Base-by-base conservation (phyloP, 2,113 vertebrate genomes). In the Sinosuthora webbiana region DNA sequence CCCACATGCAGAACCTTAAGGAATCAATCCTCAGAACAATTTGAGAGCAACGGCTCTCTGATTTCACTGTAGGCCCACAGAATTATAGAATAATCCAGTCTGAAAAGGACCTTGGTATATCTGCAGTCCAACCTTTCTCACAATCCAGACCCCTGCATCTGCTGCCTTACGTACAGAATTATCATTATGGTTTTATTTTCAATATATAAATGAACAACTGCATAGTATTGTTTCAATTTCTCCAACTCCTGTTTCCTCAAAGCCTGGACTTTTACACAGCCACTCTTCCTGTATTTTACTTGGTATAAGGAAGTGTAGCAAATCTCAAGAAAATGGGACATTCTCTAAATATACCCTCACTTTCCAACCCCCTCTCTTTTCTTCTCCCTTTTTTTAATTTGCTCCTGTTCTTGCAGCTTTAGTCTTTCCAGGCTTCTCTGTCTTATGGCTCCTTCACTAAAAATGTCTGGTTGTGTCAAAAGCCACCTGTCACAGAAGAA, bases 401-500 rank as follows among this genome's bases (percentile, higher is more conserved):
- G 94, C 42, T 98, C 97, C 84, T 98, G 91, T 81, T 98, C 97
- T 94, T 97, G 97, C 65, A 98, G 97, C 82, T 98, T 98, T 84
- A 97, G 90, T 80, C 90, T 97, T 92, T 98, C 97, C 92, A 97
- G 96, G 84, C 97, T 97, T 91, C 97, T 97, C 88, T 94, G 97
- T 79, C 91, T 97, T 94, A 98, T 28, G 41, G 97, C 93, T 83
- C 95, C 94, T 96, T 98, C 97, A 59, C 98, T 98, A 96, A 98
- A 97, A 97, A 94, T 96, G 96, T 82, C 96, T 96, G 86, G 95
- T 97, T 47, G 91, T 97, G 85, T 98, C 97, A 94, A 97, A 97
- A 69, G 94, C 97, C 69, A 98, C 98, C 98, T 98, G 96, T 92
- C 76, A 92, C 86, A 90, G 95, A 97, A 96, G 76, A 97, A 95